Percentiles rank a stretch among this genome's conserved stretches.
Conservation (phyloP, 2,797 vertebrate species). For the Caiman crocodilus region DNA sequence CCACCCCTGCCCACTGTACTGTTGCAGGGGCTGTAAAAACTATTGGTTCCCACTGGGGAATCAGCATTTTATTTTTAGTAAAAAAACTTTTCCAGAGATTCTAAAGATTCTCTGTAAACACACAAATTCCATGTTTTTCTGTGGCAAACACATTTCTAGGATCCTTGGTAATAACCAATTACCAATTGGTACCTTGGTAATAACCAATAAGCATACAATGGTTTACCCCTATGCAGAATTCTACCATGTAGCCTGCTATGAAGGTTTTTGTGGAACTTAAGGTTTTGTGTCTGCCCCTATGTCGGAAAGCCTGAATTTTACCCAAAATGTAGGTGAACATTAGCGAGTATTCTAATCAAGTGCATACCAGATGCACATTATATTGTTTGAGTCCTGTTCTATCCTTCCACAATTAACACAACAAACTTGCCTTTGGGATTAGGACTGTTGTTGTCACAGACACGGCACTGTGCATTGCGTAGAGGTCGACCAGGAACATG, state of each 20-base stretch:
- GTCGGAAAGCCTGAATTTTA: neutral
- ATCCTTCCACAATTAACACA: rapidly evolving
- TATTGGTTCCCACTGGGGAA: too few species aligned
- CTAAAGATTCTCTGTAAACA: too few species aligned
- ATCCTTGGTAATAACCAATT: neutral
- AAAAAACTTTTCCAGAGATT: too few species aligned
- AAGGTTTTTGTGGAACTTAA: rapidly evolving
- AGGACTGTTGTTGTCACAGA: constrained; percentile 86
- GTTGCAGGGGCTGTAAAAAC: too few species aligned
- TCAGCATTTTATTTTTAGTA: too few species aligned
- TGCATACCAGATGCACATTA: neutral
- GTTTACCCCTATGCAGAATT: neutral
- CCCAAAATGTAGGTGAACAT: neutral
- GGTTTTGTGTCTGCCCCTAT: neutral
- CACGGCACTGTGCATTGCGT: constrained; percentile 90
- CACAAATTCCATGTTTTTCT: too few species aligned
- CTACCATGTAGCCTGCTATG: neutral
- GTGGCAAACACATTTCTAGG: too few species aligned
- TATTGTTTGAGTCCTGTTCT: too few species aligned
- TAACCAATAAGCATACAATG: neutral
- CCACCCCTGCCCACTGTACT: too few species aligned
- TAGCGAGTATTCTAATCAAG: neutral
- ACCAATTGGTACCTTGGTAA: too few species aligned
- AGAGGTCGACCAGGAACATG: constrained; percentile 90
- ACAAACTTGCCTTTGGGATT: constrained; percentile 87